These are phyloP conservation scores for Clarias magur DNA, from an alignment of 2,113 vertebrate species.

Conservation along the genomic window DNA sequence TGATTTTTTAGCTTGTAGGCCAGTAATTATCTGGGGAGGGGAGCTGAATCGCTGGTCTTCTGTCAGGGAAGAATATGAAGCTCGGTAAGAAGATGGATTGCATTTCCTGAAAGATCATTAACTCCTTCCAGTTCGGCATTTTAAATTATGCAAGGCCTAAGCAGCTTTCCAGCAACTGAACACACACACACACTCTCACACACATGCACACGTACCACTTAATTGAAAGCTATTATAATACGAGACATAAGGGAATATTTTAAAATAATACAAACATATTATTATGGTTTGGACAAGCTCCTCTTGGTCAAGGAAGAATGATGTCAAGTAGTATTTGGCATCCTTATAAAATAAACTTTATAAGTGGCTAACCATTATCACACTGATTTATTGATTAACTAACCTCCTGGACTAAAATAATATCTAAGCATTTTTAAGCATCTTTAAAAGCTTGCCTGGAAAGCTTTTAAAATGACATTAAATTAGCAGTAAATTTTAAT, in stretches of 20 bases:
- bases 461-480: constrained; percentile 27
- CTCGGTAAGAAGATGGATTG: constrained; percentile 64
- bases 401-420: not conserved
- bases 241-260: constrained; percentile 8
- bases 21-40: constrained; percentile 49
- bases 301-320: not conserved
- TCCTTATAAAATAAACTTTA: not conserved
- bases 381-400: constrained; percentile 9
- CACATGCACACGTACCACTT: not conserved
- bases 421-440: not conserved
- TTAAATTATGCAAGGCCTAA: constrained; percentile 73
- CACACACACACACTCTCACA: constrained; percentile 32
- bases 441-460: not conserved
- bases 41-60: constrained; percentile 40
- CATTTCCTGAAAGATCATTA: constrained; percentile 68
- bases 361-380: not conserved
- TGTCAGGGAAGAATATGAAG: constrained; percentile 53
- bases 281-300: not conserved
- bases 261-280: not conserved
- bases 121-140: constrained; percentile 70
- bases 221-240: constrained; percentile 11
- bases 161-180: constrained; percentile 22
- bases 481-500: not conserved
- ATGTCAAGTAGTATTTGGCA: not conserved
- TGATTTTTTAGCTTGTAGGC: constrained; percentile 45